These are phyloP conservation scores for Endotricha flammealis DNA, from an alignment of 2,888 invertebrate genomes.

Conservation along the genomic window DNA sequence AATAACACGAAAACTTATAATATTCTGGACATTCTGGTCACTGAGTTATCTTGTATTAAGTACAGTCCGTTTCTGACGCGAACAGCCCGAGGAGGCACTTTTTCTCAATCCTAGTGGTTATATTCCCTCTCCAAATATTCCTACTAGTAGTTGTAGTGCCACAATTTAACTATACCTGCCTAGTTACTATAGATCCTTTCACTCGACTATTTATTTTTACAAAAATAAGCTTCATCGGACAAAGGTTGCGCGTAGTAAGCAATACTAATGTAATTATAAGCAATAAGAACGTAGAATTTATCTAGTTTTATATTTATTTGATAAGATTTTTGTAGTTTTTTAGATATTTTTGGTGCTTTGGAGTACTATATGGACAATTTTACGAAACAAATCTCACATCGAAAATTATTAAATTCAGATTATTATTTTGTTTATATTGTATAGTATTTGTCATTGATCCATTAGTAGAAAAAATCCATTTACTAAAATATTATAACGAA, in stretches of 20 bases:
- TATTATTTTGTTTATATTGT: slow-evolving; percentile 33
- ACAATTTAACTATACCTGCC: slow-evolving; percentile 44
- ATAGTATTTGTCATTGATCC: slow-evolving; percentile 29
- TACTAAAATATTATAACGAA: too few species aligned
- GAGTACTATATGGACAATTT: slow-evolving; percentile 51
- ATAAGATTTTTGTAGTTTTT: slow-evolving; percentile 53
- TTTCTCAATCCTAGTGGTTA: slow-evolving; percentile 38
- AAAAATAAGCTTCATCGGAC: slow-evolving; percentile 38
- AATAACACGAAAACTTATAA: too few species aligned
- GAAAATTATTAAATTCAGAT: slow-evolving; percentile 48
- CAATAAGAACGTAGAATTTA: slow-evolving; percentile 65
- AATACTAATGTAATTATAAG: slow-evolving; percentile 72
- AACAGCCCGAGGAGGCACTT: slow-evolving; percentile 40
- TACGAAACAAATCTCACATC: slow-evolving; percentile 61
- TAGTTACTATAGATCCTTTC: slow-evolving; percentile 35
- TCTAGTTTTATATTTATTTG: slow-evolving; percentile 45
- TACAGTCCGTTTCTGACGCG: background rate
- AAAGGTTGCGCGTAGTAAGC: slow-evolving; percentile 67
- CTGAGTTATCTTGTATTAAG: too few species aligned
- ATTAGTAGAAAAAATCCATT: slow-evolving; percentile 2
- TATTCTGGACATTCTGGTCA: too few species aligned
- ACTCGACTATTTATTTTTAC: slow-evolving; percentile 36
- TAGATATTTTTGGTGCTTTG: slow-evolving; percentile 69
- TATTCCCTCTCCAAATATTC: slow-evolving; percentile 47
- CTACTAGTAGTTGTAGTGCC: slow-evolving; percentile 59